phyloP scores from a whole-genome alignment of 1,140 invertebrate genomes.

The Caenorhabditis remanei region DNA sequence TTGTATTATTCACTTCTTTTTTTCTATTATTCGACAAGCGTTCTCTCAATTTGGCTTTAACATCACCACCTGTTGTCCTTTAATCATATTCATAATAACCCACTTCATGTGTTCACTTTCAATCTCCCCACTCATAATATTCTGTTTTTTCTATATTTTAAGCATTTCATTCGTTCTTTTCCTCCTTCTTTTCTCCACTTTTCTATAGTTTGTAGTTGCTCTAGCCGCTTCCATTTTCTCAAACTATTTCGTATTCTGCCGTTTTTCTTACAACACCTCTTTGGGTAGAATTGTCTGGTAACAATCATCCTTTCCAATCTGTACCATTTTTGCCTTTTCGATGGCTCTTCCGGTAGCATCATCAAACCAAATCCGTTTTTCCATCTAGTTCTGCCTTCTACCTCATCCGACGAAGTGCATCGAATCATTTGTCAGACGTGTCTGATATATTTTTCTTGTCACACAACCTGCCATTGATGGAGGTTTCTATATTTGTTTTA shows the following conservation, averaged over 20 bases:
- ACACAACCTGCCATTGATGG: neutral
- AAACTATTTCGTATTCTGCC: neutral
- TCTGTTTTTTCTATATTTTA: neutral
- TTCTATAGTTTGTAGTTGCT: neutral
- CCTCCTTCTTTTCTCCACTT: neutral
- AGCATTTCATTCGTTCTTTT: slow-evolving; percentile 9
- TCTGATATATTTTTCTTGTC: neutral
- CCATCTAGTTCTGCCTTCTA: slow-evolving; percentile 4
- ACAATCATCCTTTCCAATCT: neutral
- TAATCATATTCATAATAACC: slow-evolving; percentile 45
- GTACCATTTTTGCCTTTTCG: slow-evolving; percentile 30
- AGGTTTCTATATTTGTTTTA: neutral
- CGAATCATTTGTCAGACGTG: neutral
- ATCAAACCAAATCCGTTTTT: slow-evolving; percentile 14
- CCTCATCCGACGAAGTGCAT: neutral
- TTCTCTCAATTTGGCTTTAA: neutral
- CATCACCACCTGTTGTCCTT: neutral
- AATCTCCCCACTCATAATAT: slow-evolving; percentile 23
- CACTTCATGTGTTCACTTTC: neutral
- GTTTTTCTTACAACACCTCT: neutral
- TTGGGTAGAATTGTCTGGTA: neutral
- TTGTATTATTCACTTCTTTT: slow-evolving; percentile 30
- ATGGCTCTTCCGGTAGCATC: slow-evolving; percentile 29
- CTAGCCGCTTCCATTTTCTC: neutral
- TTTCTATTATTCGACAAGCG: neutral